Evolutionary conservation across 92 coral and sea anemone species (phyloP).

Genomic region (Paragorgia papillata): DNA sequence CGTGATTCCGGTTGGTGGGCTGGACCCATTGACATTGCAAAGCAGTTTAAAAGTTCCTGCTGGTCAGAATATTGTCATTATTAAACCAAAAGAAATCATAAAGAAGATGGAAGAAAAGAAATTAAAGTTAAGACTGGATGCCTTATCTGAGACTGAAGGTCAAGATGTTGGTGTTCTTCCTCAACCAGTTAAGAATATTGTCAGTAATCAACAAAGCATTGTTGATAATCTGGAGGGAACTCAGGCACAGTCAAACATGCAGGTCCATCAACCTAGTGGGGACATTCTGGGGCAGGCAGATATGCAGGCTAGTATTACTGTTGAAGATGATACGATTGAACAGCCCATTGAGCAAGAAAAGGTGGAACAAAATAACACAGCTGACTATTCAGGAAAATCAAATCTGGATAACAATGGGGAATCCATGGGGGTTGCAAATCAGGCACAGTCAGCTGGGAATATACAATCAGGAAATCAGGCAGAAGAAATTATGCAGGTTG

Average conservation of each 20-base stretch:
- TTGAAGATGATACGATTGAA: background rate
- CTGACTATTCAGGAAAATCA: no score
- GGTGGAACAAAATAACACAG: no score
- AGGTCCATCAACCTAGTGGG: background rate
- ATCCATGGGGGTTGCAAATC: no score
- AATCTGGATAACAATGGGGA: no score
- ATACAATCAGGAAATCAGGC: no score
- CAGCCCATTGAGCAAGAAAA: no score
- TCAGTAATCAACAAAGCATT: background rate
- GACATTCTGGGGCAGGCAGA: background rate
- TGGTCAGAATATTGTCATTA: constrained; percentile 31
- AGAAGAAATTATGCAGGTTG: no score
- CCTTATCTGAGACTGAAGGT: background rate
- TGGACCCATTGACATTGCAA: constrained; percentile 3
- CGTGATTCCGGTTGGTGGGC: constrained; percentile 9
- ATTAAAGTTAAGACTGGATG: background rate
- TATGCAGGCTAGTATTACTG: background rate
- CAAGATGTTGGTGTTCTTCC: background rate
- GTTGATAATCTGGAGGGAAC: no score
- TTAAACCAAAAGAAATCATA: constrained; percentile 26
- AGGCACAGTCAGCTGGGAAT: no score
- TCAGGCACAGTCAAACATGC: constrained; percentile 1
- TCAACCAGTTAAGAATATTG: background rate
- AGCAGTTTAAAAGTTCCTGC: constrained; percentile 17
- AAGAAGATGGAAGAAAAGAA: constrained; percentile 11